These are phyloP conservation scores for Sphaeridia pumilis DNA, from an alignment of 2,888 invertebrate genomes.

Conservation along the genomic window DNA sequence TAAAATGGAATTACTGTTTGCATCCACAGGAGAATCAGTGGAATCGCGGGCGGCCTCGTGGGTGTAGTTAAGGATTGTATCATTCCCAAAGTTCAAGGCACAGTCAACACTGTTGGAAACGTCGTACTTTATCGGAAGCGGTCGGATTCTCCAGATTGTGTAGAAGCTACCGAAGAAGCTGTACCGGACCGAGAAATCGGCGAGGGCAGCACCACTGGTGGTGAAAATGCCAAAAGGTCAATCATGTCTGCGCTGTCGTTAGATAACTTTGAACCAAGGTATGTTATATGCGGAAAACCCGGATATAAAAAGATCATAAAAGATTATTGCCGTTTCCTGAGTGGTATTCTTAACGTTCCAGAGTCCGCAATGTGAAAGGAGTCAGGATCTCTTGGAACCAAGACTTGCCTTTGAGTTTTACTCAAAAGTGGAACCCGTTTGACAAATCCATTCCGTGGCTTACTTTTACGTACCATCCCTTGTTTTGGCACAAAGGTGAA, in stretches of 20 bases:
- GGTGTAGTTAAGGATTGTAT: constrained; percentile 57
- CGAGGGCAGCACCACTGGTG: not conserved
- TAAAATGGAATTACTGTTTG: not conserved
- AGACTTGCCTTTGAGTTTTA: constrained; percentile 54
- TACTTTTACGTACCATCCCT: constrained; percentile 69
- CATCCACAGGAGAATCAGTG: constrained; percentile 52
- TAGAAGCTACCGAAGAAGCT: not conserved
- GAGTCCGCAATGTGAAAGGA: constrained; percentile 60
- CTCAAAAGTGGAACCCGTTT: constrained; percentile 76
- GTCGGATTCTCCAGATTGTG: not conserved
- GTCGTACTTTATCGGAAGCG: constrained; percentile 25
- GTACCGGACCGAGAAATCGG: constrained; percentile 7
- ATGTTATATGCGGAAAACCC: too few relatives aligned
- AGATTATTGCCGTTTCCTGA: too few relatives aligned
- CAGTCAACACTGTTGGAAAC: constrained; percentile 32
- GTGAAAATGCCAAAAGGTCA: constrained; percentile 41
- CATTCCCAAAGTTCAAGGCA: constrained; percentile 43
- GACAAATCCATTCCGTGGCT: constrained; percentile 63
- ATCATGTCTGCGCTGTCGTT: constrained; percentile 40
- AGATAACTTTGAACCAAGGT: constrained; percentile 54
- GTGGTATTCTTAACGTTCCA: too few relatives aligned
- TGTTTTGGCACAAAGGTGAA: constrained; percentile 53
- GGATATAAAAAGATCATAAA: too few relatives aligned
- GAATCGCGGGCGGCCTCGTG: constrained; percentile 57
- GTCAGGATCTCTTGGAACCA: constrained; percentile 67